Conservation (phyloP, 2,888 invertebrate genomes). For the Odontomyia ornata region DNA sequence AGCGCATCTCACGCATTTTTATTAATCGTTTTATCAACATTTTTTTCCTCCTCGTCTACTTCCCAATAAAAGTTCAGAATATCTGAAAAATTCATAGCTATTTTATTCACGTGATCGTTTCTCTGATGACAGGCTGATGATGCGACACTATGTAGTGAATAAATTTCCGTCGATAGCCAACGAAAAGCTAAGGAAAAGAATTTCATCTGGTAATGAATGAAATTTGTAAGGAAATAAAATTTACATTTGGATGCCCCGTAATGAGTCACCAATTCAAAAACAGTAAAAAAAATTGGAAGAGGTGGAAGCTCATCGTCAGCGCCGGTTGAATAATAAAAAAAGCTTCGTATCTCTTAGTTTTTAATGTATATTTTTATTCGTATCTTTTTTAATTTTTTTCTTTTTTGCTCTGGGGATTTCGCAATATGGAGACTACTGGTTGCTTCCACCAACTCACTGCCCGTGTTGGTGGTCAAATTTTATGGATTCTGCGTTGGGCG, state of each 20-base stretch:
- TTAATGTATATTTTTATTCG: background rate
- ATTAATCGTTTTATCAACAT: background rate
- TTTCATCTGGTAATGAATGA: background rate
- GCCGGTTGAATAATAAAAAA: conserved; percentile 8
- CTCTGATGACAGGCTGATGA: background rate
- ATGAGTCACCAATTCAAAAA: background rate
- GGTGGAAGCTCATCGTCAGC: background rate
- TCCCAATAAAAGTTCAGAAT: background rate
- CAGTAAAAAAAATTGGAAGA: background rate
- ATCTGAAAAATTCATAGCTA: background rate
- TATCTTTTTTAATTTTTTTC: background rate
- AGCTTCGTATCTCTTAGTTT: background rate
- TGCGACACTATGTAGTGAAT: background rate
- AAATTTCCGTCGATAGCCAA: background rate
- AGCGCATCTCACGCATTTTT: conserved; percentile 12
- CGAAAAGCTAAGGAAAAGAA: background rate
- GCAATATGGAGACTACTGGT: background rate
- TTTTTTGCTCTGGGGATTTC: conserved; percentile 1
- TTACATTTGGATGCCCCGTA: conserved; percentile 7
- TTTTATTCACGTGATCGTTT: background rate
- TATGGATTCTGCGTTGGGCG: background rate
- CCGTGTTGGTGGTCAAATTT: background rate
- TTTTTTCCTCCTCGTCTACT: background rate
- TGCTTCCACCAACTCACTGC: background rate
- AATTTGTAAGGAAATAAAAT: conserved; percentile 18